Conservation (phyloP, 2,113 vertebrate genomes). For the Notarius lentiginosus region DNA sequence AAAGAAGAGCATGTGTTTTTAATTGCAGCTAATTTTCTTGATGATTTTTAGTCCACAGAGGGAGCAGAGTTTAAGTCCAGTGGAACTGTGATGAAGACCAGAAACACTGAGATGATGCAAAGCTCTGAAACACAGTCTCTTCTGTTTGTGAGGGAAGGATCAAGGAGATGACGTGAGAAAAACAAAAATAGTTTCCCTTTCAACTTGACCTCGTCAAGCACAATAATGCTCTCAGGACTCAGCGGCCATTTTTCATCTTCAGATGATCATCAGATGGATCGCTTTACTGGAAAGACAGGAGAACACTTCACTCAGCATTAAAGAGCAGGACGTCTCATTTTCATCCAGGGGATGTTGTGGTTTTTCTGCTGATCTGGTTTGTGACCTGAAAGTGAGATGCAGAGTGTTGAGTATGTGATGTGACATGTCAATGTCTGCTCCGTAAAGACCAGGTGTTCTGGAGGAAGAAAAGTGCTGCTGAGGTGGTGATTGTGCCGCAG, state of each 20-base stretch:
- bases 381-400: background rate
- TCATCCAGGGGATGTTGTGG: background rate
- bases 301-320: slow-evolving; percentile 28
- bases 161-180: slow-evolving; percentile 42
- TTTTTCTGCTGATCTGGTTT: background rate
- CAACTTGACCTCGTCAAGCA: slow-evolving; percentile 30
- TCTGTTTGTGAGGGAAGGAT: slow-evolving; percentile 39
- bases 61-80: slow-evolving; percentile 44
- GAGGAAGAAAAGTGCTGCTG: background rate
- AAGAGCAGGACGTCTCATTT: background rate
- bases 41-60: slow-evolving; percentile 44
- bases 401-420: background rate
- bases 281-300: slow-evolving; percentile 28
- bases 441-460: background rate
- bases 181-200: slow-evolving; percentile 37
- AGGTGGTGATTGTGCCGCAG: background rate
- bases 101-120: slow-evolving; percentile 54
- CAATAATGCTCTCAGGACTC: slow-evolving; percentile 18
- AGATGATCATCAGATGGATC: slow-evolving; percentile 23
- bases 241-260: slow-evolving; percentile 22
- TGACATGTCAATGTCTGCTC: background rate
- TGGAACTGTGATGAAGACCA: slow-evolving; percentile 1
- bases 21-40: slow-evolving; percentile 38
- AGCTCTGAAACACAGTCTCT: slow-evolving; percentile 53
- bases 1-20: slow-evolving; percentile 36